A percentile compares a stretch with the other conserved stretches of the same genome.
These are phyloP conservation scores for Volucella inanis DNA, from an alignment of 2,888 invertebrate genomes.

Conservation along the genomic window DNA sequence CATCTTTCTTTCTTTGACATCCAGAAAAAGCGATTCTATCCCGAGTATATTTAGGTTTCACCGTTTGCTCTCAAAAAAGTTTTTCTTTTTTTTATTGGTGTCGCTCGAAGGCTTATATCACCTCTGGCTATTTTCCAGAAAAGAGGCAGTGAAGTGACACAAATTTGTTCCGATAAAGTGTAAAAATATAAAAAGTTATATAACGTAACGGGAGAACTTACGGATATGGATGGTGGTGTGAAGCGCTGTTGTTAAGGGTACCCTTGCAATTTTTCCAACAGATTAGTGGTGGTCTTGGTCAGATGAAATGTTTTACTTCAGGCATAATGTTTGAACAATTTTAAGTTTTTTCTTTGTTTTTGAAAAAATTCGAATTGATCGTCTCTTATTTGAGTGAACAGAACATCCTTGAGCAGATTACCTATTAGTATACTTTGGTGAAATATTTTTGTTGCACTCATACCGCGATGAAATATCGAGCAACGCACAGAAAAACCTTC, in stretches of 20 bases:
- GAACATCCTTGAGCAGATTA: no score
- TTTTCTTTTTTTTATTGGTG: constrained; percentile 16
- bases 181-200: constrained; percentile 24
- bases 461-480: no score
- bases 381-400: no score
- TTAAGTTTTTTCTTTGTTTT: not conserved
- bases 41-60: constrained; percentile 65
- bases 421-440: no score
- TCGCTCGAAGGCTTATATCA: constrained; percentile 57
- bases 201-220: not conserved
- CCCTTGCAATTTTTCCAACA: constrained; percentile 4
- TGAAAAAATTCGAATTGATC: no score
- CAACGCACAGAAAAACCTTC: no score
- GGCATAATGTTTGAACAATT: not conserved
- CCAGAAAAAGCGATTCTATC: constrained; percentile 63
- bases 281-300: constrained; percentile 26
- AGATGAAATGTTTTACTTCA: constrained; percentile 23
- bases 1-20: constrained; percentile 61
- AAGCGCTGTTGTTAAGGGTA: no score
- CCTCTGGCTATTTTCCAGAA: constrained; percentile 69
- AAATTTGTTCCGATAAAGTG: constrained; percentile 55
- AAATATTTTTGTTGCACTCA: no score
- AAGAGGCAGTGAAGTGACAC: constrained; percentile 36
- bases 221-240: constrained; percentile 12
- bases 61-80: constrained; percentile 56